Evolutionary conservation across 2,113 vertebrate species (phyloP).

Genomic region (Oncorhynchus keta): DNA sequence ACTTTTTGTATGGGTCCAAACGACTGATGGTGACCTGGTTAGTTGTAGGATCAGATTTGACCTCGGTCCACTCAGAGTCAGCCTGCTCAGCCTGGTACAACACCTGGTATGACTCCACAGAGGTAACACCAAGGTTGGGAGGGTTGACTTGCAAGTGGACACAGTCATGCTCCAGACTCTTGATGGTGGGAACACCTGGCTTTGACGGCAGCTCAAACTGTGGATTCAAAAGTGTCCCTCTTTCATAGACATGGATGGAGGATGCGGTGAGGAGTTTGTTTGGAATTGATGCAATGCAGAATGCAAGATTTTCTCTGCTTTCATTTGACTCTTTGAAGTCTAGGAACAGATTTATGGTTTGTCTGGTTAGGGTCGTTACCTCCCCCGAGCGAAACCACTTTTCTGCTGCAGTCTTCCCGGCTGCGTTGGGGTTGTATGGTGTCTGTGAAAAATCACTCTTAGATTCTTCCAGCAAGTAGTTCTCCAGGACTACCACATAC

Average conservation of each 20-base stretch:
- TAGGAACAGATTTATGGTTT: conserved; percentile 29
- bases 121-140: conserved; percentile 1
- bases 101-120: conserved; percentile 21
- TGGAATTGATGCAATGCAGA: conserved; percentile 36
- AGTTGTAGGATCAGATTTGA: conserved; percentile 16
- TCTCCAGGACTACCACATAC: conserved; percentile 22
- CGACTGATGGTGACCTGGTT: conserved; percentile 4
- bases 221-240: conserved; percentile 12
- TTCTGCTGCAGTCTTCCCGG: neutral
- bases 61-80: conserved; percentile 25
- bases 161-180: conserved; percentile 26
- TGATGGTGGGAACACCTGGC: conserved; percentile 14
- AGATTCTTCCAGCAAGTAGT: conserved; percentile 14
- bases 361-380: conserved; percentile 4
- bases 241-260: conserved; percentile 42
- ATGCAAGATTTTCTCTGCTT: conserved; percentile 11
- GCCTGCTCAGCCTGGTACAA: conserved; percentile 17
- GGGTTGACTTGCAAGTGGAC: conserved; percentile 27
- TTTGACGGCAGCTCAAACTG: conserved; percentile 37
- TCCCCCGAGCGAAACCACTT: conserved; percentile 30
- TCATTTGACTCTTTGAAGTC: conserved; percentile 40
- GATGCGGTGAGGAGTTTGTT: conserved; percentile 12
- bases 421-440: conserved; percentile 1
- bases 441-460: no score
- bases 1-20: conserved; percentile 29